Evolutionary conservation across 2,888 invertebrate species (phyloP).

Genomic region (Aleiodes testaceus): DNA sequence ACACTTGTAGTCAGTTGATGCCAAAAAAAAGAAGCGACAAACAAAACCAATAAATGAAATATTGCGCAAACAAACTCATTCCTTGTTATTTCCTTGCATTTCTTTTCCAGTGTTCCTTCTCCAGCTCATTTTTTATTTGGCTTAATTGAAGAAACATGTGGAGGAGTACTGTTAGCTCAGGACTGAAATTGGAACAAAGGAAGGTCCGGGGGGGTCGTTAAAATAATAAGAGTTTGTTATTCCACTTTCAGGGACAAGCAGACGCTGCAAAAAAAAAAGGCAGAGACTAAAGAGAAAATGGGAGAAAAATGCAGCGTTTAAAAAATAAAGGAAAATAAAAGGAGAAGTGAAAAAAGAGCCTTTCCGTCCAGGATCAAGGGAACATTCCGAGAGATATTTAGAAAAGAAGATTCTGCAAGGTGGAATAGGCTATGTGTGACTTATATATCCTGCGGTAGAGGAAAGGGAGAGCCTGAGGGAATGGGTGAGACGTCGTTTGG

Average conservation of each 20-base stretch:
- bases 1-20: constrained; percentile 25
- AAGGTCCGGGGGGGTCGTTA: constrained; percentile 57
- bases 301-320: constrained; percentile 25
- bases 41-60: constrained; percentile 34
- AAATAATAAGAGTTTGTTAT: constrained; percentile 68
- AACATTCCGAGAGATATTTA: constrained; percentile 34
- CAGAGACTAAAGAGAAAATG: constrained; percentile 4
- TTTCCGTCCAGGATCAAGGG: constrained; percentile 4
- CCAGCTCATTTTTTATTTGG: constrained; percentile 6
- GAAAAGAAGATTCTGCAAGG: constrained; percentile 15
- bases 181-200: constrained; percentile 33
- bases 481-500: constrained; percentile 68
- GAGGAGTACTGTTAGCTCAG: constrained; percentile 20
- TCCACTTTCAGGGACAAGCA: constrained; percentile 49
- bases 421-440: constrained; percentile 26
- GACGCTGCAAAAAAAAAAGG: constrained; percentile 49
- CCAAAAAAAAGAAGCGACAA: constrained; percentile 29
- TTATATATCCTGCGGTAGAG: constrained; percentile 29
- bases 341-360: constrained; percentile 35
- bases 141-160: constrained; percentile 15
- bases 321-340: constrained; percentile 40
- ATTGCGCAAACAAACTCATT: constrained; percentile 28
- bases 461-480: constrained; percentile 22
- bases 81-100: not conserved
- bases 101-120: not conserved